phyloP scores from a whole-genome alignment of 2,113 vertebrate genomes.

The Tachysurus fulvidraco region DNA sequence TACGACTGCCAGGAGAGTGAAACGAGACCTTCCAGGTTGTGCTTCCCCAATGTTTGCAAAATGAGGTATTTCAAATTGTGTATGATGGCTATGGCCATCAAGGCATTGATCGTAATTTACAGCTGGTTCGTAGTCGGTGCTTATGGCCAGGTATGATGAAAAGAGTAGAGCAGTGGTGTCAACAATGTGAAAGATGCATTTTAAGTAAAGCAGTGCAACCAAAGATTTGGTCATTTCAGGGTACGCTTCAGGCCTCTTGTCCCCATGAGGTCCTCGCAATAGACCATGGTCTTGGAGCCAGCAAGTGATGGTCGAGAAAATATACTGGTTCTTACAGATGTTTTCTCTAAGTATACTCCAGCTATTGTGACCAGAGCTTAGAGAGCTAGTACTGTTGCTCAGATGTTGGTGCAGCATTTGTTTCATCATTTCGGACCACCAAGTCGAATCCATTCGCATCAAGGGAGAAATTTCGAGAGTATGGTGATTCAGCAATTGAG shows the following conservation, averaged over 20 bases:
- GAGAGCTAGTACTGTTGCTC: background rate
- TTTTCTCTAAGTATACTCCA: slow-evolving; percentile 17
- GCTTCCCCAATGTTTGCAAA: background rate
- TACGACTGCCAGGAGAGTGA: background rate
- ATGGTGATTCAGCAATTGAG: background rate
- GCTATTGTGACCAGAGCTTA: slow-evolving; percentile 31
- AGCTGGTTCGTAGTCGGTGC: background rate
- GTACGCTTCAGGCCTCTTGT: background rate
- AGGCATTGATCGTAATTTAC: background rate
- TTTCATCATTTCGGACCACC: slow-evolving; percentile 3
- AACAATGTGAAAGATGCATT: slow-evolving; percentile 17
- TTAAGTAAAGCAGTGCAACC: slow-evolving; percentile 19
- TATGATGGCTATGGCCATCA: background rate
- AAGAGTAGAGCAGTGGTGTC: background rate
- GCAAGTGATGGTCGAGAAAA: no score
- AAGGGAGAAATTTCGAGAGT: background rate
- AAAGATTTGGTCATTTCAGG: background rate
- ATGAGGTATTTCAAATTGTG: background rate
- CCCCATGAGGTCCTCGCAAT: slow-evolving; percentile 4
- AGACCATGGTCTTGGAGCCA: no score
- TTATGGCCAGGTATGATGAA: background rate
- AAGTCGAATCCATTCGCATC: slow-evolving; percentile 6
- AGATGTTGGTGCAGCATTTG: background rate
- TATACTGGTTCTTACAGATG: no score
- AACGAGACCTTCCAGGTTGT: background rate